phyloP scores from a whole-genome alignment of 2,113 vertebrate species.

The Grallaria varia region DNA sequence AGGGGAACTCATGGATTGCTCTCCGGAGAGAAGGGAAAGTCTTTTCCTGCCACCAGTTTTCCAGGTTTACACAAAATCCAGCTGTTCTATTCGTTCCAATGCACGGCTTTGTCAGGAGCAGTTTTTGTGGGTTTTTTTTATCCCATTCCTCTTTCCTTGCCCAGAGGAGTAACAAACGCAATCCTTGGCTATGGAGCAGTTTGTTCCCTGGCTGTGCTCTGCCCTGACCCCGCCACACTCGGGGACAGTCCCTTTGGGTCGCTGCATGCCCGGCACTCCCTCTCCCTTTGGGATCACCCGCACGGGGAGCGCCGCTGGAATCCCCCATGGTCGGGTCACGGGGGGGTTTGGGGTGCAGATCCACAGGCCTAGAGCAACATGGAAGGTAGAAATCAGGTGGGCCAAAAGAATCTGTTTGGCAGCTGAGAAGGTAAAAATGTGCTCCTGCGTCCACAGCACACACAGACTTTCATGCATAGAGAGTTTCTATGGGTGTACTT shows the following conservation, averaged over 20 bases:
- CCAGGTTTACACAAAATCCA: neutral
- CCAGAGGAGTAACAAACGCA: neutral
- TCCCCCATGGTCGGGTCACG: neutral
- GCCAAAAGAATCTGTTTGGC: neutral
- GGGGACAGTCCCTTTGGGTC: too few species aligned
- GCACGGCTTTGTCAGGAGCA: neutral
- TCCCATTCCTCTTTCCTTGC: neutral
- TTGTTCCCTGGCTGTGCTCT: neutral
- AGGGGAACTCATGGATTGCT: neutral
- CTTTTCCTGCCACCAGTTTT: neutral
- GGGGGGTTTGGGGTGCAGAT: neutral
- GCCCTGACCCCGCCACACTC: neutral
- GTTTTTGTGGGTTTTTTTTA: neutral
- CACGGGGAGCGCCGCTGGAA: neutral
- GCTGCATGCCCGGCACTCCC: neutral
- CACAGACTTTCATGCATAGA: rapidly evolving
- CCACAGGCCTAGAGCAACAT: neutral
- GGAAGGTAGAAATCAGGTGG: neutral
- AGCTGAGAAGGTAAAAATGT: neutral
- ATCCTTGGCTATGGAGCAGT: neutral
- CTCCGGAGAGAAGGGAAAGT: neutral
- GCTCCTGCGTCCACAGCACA: neutral
- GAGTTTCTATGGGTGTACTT: neutral
- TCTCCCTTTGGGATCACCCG: neutral
- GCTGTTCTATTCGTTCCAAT: neutral